Evolutionary conservation across 1,140 invertebrate genomes (phyloP).

Genomic region (Papilio helenus): DNA sequence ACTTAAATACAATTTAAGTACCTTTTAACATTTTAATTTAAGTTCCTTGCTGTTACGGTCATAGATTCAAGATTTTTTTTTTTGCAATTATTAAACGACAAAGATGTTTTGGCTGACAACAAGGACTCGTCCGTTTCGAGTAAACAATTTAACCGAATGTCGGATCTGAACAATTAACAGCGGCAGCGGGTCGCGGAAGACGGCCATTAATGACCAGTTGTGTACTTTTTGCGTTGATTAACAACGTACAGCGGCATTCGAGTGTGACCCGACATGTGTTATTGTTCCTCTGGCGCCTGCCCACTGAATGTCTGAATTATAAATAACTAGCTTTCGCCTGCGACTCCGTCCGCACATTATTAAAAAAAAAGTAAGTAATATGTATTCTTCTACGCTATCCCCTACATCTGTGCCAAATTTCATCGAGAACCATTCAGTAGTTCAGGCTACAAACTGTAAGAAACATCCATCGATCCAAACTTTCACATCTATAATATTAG

Average conservation of each 20-base stretch:
- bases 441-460: no score
- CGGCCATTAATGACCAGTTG: slow-evolving; percentile 22
- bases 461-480: no score
- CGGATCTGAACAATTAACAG: slow-evolving; percentile 21
- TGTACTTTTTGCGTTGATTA: slow-evolving; percentile 29
- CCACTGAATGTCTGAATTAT: slow-evolving; percentile 21
- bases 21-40: no score
- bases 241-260: background rate
- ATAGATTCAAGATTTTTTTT: background rate
- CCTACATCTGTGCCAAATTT: no score
- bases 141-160: slow-evolving; percentile 6
- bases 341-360: no score
- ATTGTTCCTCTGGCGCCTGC: slow-evolving; percentile 29
- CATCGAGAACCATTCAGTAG: no score
- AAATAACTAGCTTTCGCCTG: background rate
- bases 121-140: background rate
- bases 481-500: no score
- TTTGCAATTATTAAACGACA: background rate
- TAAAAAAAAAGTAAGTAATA: no score
- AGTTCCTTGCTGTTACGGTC: no score
- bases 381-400: no score
- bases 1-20: no score
- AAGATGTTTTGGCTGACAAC: background rate
- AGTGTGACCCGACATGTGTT: slow-evolving; percentile 2
- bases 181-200: slow-evolving; percentile 30